Evolutionary conservation across 2,113 vertebrate species (phyloP), one percentile per base, ranked within the genome.

Genomic region (Hippocampus mohnikei): DNA sequence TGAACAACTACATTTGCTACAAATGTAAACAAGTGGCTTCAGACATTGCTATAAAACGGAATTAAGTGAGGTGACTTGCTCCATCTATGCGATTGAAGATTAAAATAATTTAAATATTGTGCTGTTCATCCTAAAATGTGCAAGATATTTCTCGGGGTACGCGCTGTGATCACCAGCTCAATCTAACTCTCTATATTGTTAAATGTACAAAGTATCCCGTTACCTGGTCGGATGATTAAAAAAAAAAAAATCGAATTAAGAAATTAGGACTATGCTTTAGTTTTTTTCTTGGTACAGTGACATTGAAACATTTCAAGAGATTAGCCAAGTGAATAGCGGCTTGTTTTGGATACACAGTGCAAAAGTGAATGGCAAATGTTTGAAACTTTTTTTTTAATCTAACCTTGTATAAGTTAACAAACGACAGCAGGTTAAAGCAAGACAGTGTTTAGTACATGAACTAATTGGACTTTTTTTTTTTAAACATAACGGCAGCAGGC

Each of bases 401-500:
- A 65, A 65, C 46, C 63, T 42, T 65, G 63, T 65, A 65, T 65
- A 65, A 65, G n/a, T 65, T 65, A 65, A 33, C 58, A 60, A 65
- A 65, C 61, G 42, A 63, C 63, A 65, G 63, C 63, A 65, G 41
- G 67, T 59, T 72, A 44, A 77, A 78, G 12, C 69, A 84, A 59
- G 76, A 85, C 77, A 81, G 62, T 50, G 66, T 72, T 64, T 21
- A 69, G n/a, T 71, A 63, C 75, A 69, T 72, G 46, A 87, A 85
- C 80, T 29, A 62, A 81, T 29, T 75, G 64, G 46, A 66, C 75
- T 81, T 81, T 79, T 84, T 80, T 29, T 27, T 37, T 37, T 37
- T 37, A 53, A 75, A 55, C 52, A 66, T 78, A 68, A 87, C 23
- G 73, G 81, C 87, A 88, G 77, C 87, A 88, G 79, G 84, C 79